A percentile compares a stretch with the other conserved stretches of the same genome.
Conservation (phyloP, 1,140 invertebrate species). For the Hyphantria cunea region DNA sequence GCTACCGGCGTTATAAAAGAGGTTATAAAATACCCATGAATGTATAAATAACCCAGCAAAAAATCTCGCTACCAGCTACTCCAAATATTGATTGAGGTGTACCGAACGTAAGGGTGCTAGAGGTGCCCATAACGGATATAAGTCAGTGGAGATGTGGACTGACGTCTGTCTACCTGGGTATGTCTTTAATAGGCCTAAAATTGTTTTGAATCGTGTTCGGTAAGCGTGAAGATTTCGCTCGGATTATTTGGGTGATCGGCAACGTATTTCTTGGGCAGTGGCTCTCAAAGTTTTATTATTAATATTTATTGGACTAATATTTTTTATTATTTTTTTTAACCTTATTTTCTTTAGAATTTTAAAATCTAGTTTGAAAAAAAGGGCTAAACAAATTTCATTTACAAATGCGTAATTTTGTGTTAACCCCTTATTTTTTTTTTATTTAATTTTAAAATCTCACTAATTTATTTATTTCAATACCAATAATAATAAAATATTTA, state of each 20-base stretch:
- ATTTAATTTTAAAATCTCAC: too few species aligned
- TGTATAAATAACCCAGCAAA: conserved; percentile 26
- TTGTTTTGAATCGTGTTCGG: conserved; percentile 73
- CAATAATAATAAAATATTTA: too few species aligned
- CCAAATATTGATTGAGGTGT: conserved; percentile 55
- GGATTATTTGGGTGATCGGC: conserved; percentile 63
- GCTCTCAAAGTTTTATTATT: conserved; percentile 54
- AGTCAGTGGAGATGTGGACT: conserved; percentile 20
- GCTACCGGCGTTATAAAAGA: neutral
- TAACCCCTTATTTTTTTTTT: too few species aligned
- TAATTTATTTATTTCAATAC: too few species aligned
- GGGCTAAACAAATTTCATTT: too few species aligned
- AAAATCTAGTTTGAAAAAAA: too few species aligned
- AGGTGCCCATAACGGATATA: conserved; percentile 29
- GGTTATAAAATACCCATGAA: conserved; percentile 1
- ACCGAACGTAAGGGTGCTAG: conserved; percentile 38
- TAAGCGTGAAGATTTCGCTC: conserved; percentile 72
- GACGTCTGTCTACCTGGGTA: conserved; percentile 42
- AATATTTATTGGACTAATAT: too few species aligned
- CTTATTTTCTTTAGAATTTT: too few species aligned
- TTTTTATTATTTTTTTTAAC: too few species aligned
- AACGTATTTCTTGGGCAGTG: conserved; percentile 40
- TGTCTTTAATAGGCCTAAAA: conserved; percentile 73
- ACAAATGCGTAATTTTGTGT: too few species aligned
- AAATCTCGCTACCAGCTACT: conserved; percentile 20